These are phyloP conservation scores for Andrena dorsata DNA, from an alignment of 2,888 invertebrate genomes.

Conservation along the genomic window DNA sequence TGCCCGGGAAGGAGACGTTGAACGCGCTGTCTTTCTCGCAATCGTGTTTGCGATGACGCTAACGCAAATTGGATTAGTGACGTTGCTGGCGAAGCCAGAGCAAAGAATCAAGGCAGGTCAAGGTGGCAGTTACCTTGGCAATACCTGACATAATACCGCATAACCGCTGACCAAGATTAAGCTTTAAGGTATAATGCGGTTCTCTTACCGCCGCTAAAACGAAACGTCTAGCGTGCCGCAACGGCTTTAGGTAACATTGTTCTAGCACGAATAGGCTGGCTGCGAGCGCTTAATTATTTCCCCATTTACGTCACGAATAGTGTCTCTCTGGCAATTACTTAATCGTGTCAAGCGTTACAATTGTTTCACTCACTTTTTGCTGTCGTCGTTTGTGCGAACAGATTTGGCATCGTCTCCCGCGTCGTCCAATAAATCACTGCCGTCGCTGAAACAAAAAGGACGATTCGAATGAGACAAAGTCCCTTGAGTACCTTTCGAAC, in stretches of 20 bases:
- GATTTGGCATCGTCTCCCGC: conserved; percentile 90
- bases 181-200: conserved; percentile 45
- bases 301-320: neutral
- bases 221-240: neutral
- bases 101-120: conserved; percentile 78
- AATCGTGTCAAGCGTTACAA: neutral
- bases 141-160: conserved; percentile 70
- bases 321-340: neutral
- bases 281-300: neutral
- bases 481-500: neutral
- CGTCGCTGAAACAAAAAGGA: conserved; percentile 85
- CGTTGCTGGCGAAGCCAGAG: conserved; percentile 75
- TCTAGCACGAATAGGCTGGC: neutral
- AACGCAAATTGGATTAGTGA: conserved; percentile 66
- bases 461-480: neutral
- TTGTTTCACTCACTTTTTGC: conserved; percentile 87
- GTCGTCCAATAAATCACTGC: conserved; percentile 89
- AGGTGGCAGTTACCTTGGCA: conserved; percentile 77
- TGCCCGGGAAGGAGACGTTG: neutral
- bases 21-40: conserved; percentile 28
- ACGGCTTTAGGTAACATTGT: neutral
- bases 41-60: conserved; percentile 16
- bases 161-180: conserved; percentile 65
- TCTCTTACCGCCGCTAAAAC: conserved; percentile 27
- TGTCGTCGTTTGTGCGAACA: conserved; percentile 88